Evolutionary conservation across 2,797 vertebrate genomes (phyloP).

Genomic region (Falco columbarius): DNA sequence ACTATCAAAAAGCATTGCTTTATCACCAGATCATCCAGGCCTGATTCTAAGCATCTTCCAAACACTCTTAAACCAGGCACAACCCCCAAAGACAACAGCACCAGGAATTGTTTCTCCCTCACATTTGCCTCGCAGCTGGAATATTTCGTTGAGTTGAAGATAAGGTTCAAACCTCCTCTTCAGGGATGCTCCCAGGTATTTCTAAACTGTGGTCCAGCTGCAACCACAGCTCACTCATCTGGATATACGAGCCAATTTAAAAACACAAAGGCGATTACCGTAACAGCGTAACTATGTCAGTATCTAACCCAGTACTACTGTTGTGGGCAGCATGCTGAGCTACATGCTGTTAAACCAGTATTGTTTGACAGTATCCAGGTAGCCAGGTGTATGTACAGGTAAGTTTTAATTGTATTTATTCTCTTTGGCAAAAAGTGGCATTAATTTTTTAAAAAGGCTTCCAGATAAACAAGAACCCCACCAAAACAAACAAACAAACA

Average conservation of each 20-base stretch:
- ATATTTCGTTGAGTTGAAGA: not conserved
- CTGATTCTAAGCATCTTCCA: not conserved
- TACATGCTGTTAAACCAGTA: not conserved
- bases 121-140: not conserved
- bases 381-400: not conserved
- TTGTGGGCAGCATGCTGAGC: not conserved
- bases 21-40: not conserved
- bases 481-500: not conserved
- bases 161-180: not conserved
- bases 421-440: not conserved
- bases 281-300: not conserved
- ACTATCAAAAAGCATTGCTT: not conserved
- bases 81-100: not conserved
- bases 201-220: not conserved
- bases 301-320: not conserved
- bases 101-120: not conserved
- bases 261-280: not conserved
- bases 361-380: not conserved
- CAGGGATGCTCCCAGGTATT: not conserved
- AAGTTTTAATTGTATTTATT: not conserved
- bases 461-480: not conserved
- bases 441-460: not conserved
- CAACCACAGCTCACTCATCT: not conserved
- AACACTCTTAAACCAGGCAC: not conserved
- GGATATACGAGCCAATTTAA: not conserved